These are phyloP conservation scores for Zophobas atratus DNA, from an alignment of 1,140 invertebrate genomes.

Conservation along the genomic window DNA sequence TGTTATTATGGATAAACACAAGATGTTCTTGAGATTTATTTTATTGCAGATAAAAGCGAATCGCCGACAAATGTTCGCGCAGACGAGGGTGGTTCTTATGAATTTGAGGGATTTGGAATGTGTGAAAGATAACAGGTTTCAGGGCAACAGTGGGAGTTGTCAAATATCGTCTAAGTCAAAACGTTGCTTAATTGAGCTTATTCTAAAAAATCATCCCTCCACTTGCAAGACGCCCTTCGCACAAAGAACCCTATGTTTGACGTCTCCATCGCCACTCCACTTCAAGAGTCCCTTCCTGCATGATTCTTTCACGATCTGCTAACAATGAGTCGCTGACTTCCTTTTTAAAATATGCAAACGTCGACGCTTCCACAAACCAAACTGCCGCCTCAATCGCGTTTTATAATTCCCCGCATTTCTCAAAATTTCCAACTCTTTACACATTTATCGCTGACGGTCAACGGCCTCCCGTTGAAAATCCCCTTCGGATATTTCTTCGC, in stretches of 20 bases:
- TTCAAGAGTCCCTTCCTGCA: conserved; percentile 6
- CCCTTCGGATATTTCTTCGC: too few relatives aligned
- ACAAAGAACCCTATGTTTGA: not conserved
- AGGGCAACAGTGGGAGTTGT: too few relatives aligned
- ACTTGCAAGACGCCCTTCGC: too few relatives aligned
- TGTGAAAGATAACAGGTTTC: too few relatives aligned
- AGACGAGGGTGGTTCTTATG: not conserved
- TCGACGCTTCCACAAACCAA: not conserved
- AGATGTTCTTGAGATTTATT: conserved; percentile 1
- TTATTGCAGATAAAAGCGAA: conserved; percentile 3
- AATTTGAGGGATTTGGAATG: not conserved
- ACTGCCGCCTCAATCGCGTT: not conserved
- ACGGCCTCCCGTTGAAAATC: too few relatives aligned
- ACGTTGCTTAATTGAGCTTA: too few relatives aligned
- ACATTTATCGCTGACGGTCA: not conserved
- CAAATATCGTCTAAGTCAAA: too few relatives aligned
- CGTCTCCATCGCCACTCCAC: conserved; percentile 15
- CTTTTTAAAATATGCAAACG: conserved; percentile 42
- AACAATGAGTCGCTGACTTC: conserved; percentile 25
- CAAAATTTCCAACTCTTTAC: conserved; percentile 3
- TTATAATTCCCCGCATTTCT: conserved; percentile 9
- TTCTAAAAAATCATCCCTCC: too few relatives aligned
- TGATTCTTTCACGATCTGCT: conserved; percentile 10
- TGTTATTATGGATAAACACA: not conserved
- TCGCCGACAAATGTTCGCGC: not conserved